A percentile compares a stretch with the other conserved stretches of the same genome.
Evolutionary conservation across 2,113 vertebrate genomes (phyloP).

Genomic region (Oncorhynchus masou): DNA sequence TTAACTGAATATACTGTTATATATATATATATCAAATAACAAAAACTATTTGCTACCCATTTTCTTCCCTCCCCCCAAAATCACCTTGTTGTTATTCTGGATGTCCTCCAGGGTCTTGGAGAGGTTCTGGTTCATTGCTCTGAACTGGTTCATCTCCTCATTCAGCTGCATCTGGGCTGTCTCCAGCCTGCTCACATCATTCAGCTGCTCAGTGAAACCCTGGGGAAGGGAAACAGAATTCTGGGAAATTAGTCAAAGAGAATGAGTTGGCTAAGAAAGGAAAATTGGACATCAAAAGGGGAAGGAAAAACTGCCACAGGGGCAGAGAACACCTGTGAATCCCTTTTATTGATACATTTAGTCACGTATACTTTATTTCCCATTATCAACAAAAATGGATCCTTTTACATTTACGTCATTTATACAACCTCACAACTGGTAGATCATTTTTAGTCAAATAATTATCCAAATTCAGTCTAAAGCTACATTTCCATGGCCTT

Average conservation of each 20-base stretch:
- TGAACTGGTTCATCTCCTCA: conserved; percentile 64
- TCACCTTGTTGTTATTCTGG: conserved; percentile 70
- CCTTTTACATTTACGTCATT: no score
- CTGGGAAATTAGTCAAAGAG: neutral
- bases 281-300: no score
- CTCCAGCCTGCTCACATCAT: conserved; percentile 61
- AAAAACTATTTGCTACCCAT: neutral
- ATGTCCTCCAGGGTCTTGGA: conserved; percentile 63
- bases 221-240: neutral
- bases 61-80: neutral
- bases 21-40: no score
- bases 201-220: conserved; percentile 43
- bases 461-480: neutral
- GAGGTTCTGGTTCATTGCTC: conserved; percentile 55
- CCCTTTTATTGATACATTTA: neutral
- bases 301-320: neutral
- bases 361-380: no score
- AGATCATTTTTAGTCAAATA: no score
- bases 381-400: no score
- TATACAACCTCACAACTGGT: no score
- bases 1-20: no score
- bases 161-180: conserved; percentile 59
- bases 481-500: neutral
- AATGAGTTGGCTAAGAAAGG: neutral
- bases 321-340: neutral